Conservation (phyloP, 2,888 invertebrate genomes). For the Coenonympha arcania region DNA sequence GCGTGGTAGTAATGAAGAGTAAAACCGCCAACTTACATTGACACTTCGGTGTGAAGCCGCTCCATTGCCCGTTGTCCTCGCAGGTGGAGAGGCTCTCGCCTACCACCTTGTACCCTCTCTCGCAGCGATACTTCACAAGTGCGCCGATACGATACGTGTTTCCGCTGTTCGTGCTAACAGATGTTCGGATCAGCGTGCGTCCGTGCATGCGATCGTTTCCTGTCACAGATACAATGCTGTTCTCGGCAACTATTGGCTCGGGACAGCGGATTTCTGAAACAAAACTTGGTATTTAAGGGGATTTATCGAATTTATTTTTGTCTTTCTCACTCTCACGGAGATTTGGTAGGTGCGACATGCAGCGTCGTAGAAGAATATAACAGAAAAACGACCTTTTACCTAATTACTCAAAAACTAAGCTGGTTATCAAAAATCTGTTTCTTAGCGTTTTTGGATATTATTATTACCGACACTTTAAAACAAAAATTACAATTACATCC, state of each 20-base stretch:
- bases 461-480: too few relatives aligned
- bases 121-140: slow-evolving; percentile 90
- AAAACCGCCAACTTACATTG: slow-evolving; percentile 78
- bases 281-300: too few relatives aligned
- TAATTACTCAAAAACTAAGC: too few relatives aligned
- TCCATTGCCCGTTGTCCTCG: slow-evolving; percentile 89
- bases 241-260: slow-evolving; percentile 86
- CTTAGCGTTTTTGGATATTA: too few relatives aligned
- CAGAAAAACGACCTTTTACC: too few relatives aligned
- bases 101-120: slow-evolving; percentile 89
- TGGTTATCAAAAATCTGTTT: too few relatives aligned
- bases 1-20: background rate
- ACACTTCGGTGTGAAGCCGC: slow-evolving; percentile 86
- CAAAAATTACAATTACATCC: too few relatives aligned
- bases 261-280: slow-evolving; percentile 86
- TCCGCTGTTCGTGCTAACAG: slow-evolving; percentile 77
- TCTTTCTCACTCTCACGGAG: too few relatives aligned
- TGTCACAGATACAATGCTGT: slow-evolving; percentile 90
- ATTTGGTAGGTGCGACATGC: too few relatives aligned
- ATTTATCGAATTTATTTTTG: too few relatives aligned
- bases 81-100: slow-evolving; percentile 90
- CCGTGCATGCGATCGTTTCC: slow-evolving; percentile 94
- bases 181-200: slow-evolving; percentile 84
- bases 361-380: too few relatives aligned
- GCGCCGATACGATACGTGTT: slow-evolving; percentile 90